Evolutionary conservation across 2,888 invertebrate genomes (phyloP), one percentile per base, ranked within the genome.

Genomic region (Rhimphoctona megacephalus): DNA sequence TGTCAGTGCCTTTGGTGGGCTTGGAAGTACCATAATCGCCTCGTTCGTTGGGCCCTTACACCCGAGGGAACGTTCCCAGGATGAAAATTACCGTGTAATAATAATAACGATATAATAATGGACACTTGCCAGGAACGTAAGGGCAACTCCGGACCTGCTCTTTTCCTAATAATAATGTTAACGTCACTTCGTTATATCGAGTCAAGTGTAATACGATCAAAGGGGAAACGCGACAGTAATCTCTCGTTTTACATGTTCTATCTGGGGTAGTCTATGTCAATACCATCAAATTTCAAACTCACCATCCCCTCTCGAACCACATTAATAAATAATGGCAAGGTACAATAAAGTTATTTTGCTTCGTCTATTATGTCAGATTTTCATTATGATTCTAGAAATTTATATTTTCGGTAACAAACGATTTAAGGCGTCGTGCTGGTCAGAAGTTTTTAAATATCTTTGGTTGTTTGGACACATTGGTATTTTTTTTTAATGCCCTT

Each of bases 51-150:
- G 43, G 79, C 57, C 77, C 78, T 64, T 39, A 72, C 54, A 61
- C 86, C 83, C 77, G 30, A 49, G 81, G 81, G 83, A 85, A 86
- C 79, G 85, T 86, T 86, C 79, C 81, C 52, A 30, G 80, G 54
- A 81, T 81, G 85, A 73, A 82, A 85, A 88, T 88, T 79, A 83
- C 83, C 86, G 84, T 85, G 85, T 87, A 85, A 87, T 88, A 88
- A 87, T 85, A 85, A 86, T 87, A 88, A 88, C 86, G 81, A 79
- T 76, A 83, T 88, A 83, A 87, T 88, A 88, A 87, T 87, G 86
- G 84, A 85, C 73, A 79, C 79, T 70, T 64, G 66, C 61, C 46
- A 70, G 61, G 49, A 69, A 64, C 52, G 57, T 69, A 81, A 43
- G 54, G 39, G 74, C 70, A 72, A 46, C 7, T 46, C 19, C 33